Evolutionary conservation across 1,140 invertebrate species (phyloP), one percentile per base, ranked within the genome.

Genomic region (Proales similis): DNA sequence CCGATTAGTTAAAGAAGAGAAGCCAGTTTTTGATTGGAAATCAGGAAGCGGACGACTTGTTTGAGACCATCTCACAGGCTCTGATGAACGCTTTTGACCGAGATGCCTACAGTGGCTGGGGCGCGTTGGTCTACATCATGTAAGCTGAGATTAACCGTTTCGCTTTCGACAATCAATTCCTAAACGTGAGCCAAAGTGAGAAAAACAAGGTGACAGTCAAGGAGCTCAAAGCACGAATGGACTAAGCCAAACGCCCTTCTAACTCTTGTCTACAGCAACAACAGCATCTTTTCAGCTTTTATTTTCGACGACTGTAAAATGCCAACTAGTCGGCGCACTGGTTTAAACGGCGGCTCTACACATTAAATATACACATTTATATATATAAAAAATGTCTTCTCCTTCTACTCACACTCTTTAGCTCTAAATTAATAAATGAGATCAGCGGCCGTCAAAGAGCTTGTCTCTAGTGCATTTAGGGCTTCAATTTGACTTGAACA

Each of bases 71-170:
- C 64, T 91, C 91, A 63, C 89, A 97, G 79, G 86, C 92, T 42
- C 77, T 99, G 65, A 81, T 99, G 26, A 97, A 94, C 78, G 90
- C 91, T 12, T 86, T 87, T 66, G 93, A 99, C 75, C 81, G 94
- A 69, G 94, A 99, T 81, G 91, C 93, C 45, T 84, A 89, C 67
- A 93, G 91, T 69, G 95, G 95, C 71, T 97, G 92, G 91, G 95
- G 95, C 65, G 92, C 86, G 12, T 81, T 90, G 45, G 91, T 99
- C 48, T 86, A 97, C 72, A 84, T 98, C 60, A 91, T 99, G 85
- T 87, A 77, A 82, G 80, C 77, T 60, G n/a, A 2, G 29, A 38
- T 39, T 14, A 53, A 53, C 24, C 24, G 0, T 24, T 11, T 1
- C 3, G 2, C 12, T 5, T 14, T 4, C 26, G 30, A 27, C 32